Conservation (phyloP, 2,888 invertebrate genomes). For the Altica lythri region DNA sequence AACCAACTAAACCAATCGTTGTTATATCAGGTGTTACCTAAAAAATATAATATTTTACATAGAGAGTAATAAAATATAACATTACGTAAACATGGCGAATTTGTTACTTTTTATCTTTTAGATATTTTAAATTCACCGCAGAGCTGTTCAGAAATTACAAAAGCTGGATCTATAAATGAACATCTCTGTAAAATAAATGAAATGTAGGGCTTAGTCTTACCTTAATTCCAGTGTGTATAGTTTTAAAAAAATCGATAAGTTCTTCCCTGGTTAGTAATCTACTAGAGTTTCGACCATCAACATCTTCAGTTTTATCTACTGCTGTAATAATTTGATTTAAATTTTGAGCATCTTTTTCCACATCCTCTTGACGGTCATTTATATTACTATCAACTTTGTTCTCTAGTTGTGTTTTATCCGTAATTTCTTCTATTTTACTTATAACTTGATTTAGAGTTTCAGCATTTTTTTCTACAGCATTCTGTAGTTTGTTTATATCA, state of each 20-base stretch:
- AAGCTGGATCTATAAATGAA: too few species aligned
- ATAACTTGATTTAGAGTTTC: slow-evolving; percentile 63
- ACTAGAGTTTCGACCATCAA: too few species aligned
- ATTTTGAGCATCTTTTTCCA: too few species aligned
- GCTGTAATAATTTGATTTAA: too few species aligned
- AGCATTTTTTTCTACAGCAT: slow-evolving; percentile 62
- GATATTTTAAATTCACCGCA: too few species aligned
- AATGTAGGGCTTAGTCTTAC: slow-evolving; percentile 39
- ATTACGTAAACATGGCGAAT: too few species aligned
- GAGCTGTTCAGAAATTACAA: too few species aligned
- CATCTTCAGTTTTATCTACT: slow-evolving; percentile 53
- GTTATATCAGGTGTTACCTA: slow-evolving; percentile 60
- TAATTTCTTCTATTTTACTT: slow-evolving; percentile 57
- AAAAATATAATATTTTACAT: slow-evolving; percentile 10
- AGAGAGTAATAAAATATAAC: too few species aligned
- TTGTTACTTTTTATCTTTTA: too few species aligned
- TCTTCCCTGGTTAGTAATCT: slow-evolving; percentile 69
- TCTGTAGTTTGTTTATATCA: slow-evolving; percentile 61
- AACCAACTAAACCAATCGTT: slow-evolving; percentile 94
- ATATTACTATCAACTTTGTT: slow-evolving; percentile 17
- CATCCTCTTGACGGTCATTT: too few species aligned
- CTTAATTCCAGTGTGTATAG: slow-evolving; percentile 61
- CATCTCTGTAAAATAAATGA: not conserved
- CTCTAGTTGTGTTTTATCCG: slow-evolving; percentile 34
- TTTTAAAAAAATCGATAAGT: slow-evolving; percentile 73